Evolutionary conservation across 2,797 vertebrate species (phyloP), one percentile per base, ranked within the genome.

Genomic region (Poeciliopsis gracilis): DNA sequence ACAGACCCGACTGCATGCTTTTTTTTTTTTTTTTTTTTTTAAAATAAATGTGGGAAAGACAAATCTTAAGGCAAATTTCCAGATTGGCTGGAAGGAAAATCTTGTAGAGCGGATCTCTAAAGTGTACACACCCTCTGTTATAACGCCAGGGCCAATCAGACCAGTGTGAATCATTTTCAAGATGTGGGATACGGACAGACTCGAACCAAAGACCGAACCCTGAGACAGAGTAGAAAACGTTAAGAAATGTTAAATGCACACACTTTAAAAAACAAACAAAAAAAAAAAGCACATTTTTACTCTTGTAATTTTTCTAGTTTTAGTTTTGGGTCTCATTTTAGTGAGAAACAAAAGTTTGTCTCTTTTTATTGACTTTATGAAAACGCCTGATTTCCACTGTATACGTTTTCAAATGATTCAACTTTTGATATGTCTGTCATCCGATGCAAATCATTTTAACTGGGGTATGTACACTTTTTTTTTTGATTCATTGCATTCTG

Each of bases 1-100:
- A 91, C 86, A 89, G 76, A 78, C 70, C 80, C 82, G 74, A 55
- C 46, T 55, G 57, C 0, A 7, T 46, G 45, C 28, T 75, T 41
- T 18, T 51, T 76, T 55, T 36, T 6, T 23, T 76, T 12, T n/a
- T 55, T 53, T 55, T 55, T 55, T 55, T n/a, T 5, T 53, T 8
- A 30, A 71, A 73, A 77, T 70, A 76, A 61, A 77, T 70, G 18
- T 12, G 46, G 28, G 25, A 76, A 72, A 13, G 77, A 83, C 76
- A 61, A 63, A 80, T 53, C 69, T 81, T 77, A 7, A 73, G 79
- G 76, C 73, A 20, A 77, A 10, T 78, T 83, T 61, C 67, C 59
- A 77, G 67, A 81, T 75, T 63, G 72, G 82, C 41, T 25, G 38
- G 59, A 78, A 77, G 72, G 57, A 49, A 4, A 18, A 80, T 45